phyloP scores from a whole-genome alignment of 2,888 invertebrate species.

The Iphiclides podalirius region DNA sequence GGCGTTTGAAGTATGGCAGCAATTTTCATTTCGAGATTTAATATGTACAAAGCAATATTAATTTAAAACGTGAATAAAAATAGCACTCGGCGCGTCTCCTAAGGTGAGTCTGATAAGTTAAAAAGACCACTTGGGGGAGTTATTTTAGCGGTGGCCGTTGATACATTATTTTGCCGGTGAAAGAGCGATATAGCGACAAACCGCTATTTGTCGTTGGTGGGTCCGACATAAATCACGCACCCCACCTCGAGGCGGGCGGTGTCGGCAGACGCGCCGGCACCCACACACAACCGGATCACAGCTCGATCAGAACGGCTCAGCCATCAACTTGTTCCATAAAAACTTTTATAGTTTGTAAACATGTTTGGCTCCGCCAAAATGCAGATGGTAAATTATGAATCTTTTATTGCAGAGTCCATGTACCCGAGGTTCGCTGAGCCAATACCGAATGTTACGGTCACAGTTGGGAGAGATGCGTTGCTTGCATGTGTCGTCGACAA shows the following conservation, averaged over 20 bases:
- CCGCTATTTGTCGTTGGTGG: conserved; percentile 73
- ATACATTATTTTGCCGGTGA: conserved; percentile 65
- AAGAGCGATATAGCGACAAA: conserved; percentile 71
- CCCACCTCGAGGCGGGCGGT: conserved; percentile 38
- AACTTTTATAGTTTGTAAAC: conserved; percentile 62
- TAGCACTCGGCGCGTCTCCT: neutral
- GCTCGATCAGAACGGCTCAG: conserved; percentile 20
- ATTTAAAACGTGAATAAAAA: neutral
- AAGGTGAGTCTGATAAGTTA: conserved; percentile 19
- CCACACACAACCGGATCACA: conserved; percentile 42
- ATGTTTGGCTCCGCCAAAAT: conserved; percentile 43
- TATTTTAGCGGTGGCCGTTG: conserved; percentile 35
- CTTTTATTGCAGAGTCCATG: conserved; percentile 79
- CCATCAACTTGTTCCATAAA: conserved; percentile 35
- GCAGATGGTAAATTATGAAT: conserved; percentile 18
- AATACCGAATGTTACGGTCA: conserved; percentile 94
- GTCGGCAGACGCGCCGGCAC: conserved; percentile 38
- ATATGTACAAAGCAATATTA: conserved; percentile 1
- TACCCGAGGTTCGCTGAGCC: conserved; percentile 93
- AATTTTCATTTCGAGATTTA: conserved; percentile 4
- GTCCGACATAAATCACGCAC: conserved; percentile 67
- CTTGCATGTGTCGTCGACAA: conserved; percentile 94
- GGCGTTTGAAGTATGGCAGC: neutral
- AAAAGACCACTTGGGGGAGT: conserved; percentile 20
- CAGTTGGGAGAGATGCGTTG: conserved; percentile 91